Evolutionary conservation across 2,888 invertebrate genomes (phyloP).

Genomic region (Morpho deidamia): DNA sequence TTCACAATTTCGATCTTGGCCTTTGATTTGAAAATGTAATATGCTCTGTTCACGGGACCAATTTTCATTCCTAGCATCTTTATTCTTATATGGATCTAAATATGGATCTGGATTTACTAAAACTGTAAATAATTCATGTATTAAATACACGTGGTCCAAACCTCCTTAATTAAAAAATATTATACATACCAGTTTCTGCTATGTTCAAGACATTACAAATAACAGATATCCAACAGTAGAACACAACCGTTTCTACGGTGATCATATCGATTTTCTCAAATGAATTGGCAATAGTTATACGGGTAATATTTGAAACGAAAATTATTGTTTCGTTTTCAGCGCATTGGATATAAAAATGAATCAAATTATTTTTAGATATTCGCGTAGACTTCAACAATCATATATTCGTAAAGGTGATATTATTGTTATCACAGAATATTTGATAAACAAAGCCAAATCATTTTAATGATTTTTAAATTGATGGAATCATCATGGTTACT

Average conservation of each 20-base stretch:
- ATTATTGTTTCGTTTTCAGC: neutral
- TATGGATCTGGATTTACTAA: neutral
- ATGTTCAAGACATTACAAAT: neutral
- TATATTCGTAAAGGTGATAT: no score
- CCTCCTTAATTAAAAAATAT: no score
- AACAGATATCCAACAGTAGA: neutral
- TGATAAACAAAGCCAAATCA: no score
- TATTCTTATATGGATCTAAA: slow-evolving; percentile 36
- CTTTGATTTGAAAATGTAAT: slow-evolving; percentile 8
- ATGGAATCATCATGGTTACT: no score
- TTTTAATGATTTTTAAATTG: no score
- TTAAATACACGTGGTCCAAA: neutral
- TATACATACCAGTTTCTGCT: neutral
- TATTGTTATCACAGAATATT: no score
- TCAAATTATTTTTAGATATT: no score
- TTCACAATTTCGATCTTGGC: slow-evolving; percentile 32
- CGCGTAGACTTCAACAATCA: no score
- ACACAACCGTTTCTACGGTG: neutral
- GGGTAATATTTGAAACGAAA: neutral
- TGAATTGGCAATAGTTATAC: neutral
- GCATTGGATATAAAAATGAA: neutral
- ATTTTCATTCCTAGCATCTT: slow-evolving; percentile 34
- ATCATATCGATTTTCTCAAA: neutral
- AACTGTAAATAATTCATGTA: neutral
- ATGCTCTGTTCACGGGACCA: slow-evolving; percentile 48